phyloP scores from a whole-genome alignment of 2,113 vertebrate genomes.

The cattle (Bos taurus) region ARS-UCD2.0 NC_037330.1:70220001-70220500 shows the following conservation, averaged over 20 bases:
- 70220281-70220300: neutral
- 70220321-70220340: neutral
- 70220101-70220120: neutral
- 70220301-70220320: neutral
- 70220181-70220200: neutral
- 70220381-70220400: too few species aligned
- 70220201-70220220: neutral
- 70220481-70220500: too few species aligned
- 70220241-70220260: neutral
- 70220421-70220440: too few species aligned
- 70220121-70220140: neutral
- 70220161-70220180: neutral
- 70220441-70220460: too few species aligned
- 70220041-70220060: neutral
- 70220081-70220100: neutral
- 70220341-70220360: neutral
- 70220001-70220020: neutral
- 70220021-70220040: neutral
- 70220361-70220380: too few species aligned
- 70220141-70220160: neutral
- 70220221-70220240: neutral
- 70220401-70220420: too few species aligned
- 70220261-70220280: neutral
- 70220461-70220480: too few species aligned
- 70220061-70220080: neutral